phyloP scores from a whole-genome alignment of 2,113 vertebrate genomes.

The Rhizomys pruinosus region DNA sequence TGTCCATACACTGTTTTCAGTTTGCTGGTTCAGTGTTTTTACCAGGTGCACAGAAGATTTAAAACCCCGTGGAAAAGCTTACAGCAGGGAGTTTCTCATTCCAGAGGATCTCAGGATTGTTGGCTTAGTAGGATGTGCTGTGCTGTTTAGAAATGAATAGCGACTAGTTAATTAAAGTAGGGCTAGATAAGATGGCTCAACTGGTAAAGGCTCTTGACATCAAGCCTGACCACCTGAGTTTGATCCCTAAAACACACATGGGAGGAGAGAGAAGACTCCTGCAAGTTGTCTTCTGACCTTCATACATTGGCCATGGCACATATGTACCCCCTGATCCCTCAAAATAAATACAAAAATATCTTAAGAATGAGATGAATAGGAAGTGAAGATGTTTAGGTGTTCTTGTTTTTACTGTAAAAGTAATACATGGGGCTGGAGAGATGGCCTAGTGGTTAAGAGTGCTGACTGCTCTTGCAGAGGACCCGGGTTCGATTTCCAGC shows the following conservation, averaged over 20 bases:
- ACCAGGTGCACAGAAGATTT: background rate
- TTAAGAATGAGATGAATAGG: background rate
- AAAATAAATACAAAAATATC: background rate
- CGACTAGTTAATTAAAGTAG: background rate
- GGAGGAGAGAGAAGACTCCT: background rate
- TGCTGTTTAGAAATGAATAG: background rate
- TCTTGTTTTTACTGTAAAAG: too few species aligned
- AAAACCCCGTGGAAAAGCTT: background rate
- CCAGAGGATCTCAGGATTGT: background rate
- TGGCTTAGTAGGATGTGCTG: background rate
- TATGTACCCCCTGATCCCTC: background rate
- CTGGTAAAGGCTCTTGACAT: background rate
- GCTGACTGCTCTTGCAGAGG: too few species aligned
- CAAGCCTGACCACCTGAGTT: background rate
- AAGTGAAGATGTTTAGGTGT: too few species aligned
- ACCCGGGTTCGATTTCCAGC: too few species aligned
- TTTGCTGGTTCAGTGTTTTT: background rate
- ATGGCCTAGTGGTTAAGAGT: too few species aligned
- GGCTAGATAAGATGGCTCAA: background rate
- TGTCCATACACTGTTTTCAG: conserved; percentile 35
- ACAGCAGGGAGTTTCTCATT: background rate
- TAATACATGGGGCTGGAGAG: too few species aligned
- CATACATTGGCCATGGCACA: background rate
- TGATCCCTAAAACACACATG: background rate
- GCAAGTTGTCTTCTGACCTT: background rate